Percentiles rank a stretch among this genome's conserved stretches.
phyloP scores from a whole-genome alignment of 2,113 vertebrate genomes.

The Mola mola region DNA sequence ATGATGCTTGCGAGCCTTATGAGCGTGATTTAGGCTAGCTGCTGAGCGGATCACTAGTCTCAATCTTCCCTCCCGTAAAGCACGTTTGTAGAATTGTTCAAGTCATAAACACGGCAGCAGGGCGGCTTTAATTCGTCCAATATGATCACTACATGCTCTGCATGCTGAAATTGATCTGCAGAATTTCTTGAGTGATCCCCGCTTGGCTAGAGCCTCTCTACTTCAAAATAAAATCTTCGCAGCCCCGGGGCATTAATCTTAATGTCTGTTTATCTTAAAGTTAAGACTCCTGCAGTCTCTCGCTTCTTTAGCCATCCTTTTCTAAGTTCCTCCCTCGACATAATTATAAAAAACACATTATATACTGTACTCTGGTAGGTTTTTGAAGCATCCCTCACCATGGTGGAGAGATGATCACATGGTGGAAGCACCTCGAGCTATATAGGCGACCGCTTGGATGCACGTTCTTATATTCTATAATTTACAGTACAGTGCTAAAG shows the following conservation, averaged over 20 bases:
- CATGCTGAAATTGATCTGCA: slow-evolving; percentile 48
- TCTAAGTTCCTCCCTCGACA: neutral
- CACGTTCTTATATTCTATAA: too few relatives aligned
- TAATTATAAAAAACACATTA: neutral
- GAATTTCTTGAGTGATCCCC: slow-evolving; percentile 66
- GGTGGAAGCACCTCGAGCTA: too few relatives aligned
- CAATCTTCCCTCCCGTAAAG: slow-evolving; percentile 33
- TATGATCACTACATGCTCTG: slow-evolving; percentile 32
- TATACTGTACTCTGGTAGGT: neutral
- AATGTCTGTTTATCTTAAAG: slow-evolving; percentile 64
- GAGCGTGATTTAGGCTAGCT: slow-evolving; percentile 41
- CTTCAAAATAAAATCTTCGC: slow-evolving; percentile 50
- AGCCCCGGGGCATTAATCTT: slow-evolving; percentile 53
- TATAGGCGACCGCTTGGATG: too few relatives aligned
- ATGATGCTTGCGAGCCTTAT: slow-evolving; percentile 32
- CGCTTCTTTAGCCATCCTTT: slow-evolving; percentile 12
- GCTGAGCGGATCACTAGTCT: slow-evolving; percentile 33
- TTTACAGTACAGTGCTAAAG: neutral
- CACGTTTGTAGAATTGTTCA: slow-evolving; percentile 65
- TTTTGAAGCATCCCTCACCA: too few relatives aligned
- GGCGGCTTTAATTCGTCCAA: slow-evolving; percentile 43
- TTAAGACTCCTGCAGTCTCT: slow-evolving; percentile 6
- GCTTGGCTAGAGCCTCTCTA: slow-evolving; percentile 27
- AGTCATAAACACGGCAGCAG: slow-evolving; percentile 63
- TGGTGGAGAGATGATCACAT: neutral